Evolutionary conservation across 2,797 vertebrate species (phyloP).

Genomic region (Buphagus erythrorhynchus): DNA sequence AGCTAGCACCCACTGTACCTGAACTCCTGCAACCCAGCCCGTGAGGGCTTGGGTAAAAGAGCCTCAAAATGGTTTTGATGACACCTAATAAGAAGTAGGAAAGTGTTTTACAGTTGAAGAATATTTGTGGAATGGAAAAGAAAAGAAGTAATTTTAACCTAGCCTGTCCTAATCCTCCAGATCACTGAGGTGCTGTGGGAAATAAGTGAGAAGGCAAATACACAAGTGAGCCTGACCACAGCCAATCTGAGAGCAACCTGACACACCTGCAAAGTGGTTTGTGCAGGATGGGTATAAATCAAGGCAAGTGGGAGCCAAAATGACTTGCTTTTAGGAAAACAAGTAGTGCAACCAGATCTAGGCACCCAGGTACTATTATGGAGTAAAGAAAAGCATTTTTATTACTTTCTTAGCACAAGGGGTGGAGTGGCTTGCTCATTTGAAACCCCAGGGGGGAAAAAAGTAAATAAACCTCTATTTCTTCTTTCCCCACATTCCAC

Average conservation of each 20-base stretch:
- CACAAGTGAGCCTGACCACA: background rate
- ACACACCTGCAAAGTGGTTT: background rate
- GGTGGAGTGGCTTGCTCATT: background rate
- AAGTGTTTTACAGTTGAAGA: background rate
- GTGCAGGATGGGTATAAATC: background rate
- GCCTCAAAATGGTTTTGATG: background rate
- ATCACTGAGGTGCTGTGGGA: background rate
- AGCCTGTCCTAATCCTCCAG: background rate
- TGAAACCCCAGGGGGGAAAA: accelerated
- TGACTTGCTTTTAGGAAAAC: background rate
- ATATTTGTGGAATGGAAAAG: background rate
- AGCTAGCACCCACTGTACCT: background rate
- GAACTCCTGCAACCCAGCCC: background rate
- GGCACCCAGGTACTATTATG: background rate
- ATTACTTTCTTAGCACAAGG: background rate
- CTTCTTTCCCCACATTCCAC: background rate
- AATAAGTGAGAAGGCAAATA: background rate
- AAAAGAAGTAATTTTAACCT: background rate
- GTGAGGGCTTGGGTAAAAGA: background rate
- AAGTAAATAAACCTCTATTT: background rate
- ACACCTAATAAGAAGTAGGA: background rate
- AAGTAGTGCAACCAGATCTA: background rate
- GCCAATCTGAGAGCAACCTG: background rate
- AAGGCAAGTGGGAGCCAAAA: background rate
- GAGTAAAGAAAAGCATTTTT: background rate